Base-by-base conservation (phyloP, 2,888 invertebrate genomes). In the Clostera curtula region DNA sequence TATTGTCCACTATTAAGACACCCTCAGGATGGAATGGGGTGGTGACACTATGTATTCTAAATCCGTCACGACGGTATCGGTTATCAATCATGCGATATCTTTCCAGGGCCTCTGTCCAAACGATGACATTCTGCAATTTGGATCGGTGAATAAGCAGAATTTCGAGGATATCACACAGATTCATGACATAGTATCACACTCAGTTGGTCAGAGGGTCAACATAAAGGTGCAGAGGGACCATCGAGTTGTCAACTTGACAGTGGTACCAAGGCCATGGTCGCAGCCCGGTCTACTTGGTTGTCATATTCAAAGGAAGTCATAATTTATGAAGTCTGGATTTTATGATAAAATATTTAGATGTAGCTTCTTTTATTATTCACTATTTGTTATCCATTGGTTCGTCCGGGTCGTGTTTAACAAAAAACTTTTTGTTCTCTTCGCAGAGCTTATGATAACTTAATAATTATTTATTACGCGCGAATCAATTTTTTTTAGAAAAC, bases 51-150 rank as follows among this genome's bases (percentile, higher is more conserved):
- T n/a, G n/a, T n/a, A n/a, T n/a, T n/a, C n/a, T n/a, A n/a, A n/a
- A n/a, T n/a, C n/a, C n/a, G n/a, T n/a, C n/a, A n/a, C n/a, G n/a
- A n/a, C n/a, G n/a, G n/a, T n/a, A n/a, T n/a, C n/a, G n/a, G n/a
- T n/a, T n/a, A n/a, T n/a, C n/a, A n/a, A n/a, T n/a, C n/a, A n/a
- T n/a, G n/a, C n/a, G 12, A 24, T 29, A 5, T 11, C 3, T 14
- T 70, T 68, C 20, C 66, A 93, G 93, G 94, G 94, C 1, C 74
- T 95, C 4, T 73, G 80, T 40, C 82, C 85, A 16, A 85, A 88
- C 8, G 95, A 95, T 67, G 82, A 88, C 38, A 83, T 95, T 8
- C 54, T 92, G 2, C 88, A 92, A 49, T 94, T 95, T 66, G 95
- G 95, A 4, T 90, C 93, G 0, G 74, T 95, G 5, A 91, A 90